Evolutionary conservation across 2,888 invertebrate genomes (phyloP).

Genomic region (Odontocolon sp.): DNA sequence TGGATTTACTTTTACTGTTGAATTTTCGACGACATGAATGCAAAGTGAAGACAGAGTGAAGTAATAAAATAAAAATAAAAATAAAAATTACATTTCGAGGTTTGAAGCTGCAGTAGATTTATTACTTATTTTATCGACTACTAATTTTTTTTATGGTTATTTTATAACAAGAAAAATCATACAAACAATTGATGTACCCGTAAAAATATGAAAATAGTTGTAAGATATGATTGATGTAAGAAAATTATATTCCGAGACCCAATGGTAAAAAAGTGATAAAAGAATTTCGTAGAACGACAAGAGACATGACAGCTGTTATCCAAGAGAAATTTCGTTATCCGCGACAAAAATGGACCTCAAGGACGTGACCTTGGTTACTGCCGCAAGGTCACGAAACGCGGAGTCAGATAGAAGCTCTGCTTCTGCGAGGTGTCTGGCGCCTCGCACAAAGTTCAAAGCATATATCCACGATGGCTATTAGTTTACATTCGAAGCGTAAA

Average conservation of each 20-base stretch:
- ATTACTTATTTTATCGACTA: no score
- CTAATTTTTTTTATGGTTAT: constrained; percentile 7
- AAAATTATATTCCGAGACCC: background rate
- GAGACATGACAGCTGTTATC: background rate
- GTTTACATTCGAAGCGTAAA: constrained; percentile 25
- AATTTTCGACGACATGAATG: background rate
- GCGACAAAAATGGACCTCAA: constrained; percentile 7
- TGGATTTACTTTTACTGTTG: background rate
- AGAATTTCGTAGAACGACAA: background rate
- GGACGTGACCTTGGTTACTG: constrained; percentile 27
- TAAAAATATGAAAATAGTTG: background rate
- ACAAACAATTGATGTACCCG: background rate
- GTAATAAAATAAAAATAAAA: no score
- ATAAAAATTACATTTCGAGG: no score
- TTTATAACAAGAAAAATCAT: background rate
- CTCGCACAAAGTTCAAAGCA: constrained; percentile 26
- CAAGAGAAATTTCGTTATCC: constrained; percentile 23
- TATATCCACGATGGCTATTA: constrained; percentile 28
- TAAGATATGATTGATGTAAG: background rate
- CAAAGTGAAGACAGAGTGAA: background rate
- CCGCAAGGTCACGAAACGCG: constrained; percentile 17
- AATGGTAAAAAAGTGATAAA: background rate
- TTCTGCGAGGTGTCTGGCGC: constrained; percentile 25
- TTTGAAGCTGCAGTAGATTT: no score
- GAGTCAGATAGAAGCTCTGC: constrained; percentile 1